A percentile compares a stretch with the other conserved stretches of the same genome.
Evolutionary conservation across 2,113 vertebrate species (phyloP).

Genomic region (Cynocephalus volans): DNA sequence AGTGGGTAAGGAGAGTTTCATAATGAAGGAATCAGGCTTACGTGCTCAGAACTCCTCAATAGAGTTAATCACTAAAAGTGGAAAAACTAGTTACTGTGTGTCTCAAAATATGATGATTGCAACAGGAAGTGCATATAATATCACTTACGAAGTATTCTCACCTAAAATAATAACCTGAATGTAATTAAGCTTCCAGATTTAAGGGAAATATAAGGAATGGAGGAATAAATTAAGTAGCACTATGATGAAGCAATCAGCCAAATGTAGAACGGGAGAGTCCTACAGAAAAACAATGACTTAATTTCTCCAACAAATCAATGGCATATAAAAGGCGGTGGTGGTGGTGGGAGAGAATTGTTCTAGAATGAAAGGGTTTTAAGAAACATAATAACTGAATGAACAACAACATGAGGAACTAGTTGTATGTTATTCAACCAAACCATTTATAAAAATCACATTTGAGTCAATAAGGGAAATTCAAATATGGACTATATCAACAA

Average conservation of each 20-base stretch:
- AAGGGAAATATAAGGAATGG: background rate
- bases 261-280: background rate
- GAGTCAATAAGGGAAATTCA: background rate
- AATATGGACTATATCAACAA: background rate
- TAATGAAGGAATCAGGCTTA: background rate
- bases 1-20: background rate
- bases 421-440: background rate
- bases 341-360: background rate
- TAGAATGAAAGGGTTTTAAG: background rate
- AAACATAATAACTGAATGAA: background rate
- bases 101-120: background rate
- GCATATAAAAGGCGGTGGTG: background rate
- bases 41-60: background rate
- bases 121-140: background rate
- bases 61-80: background rate
- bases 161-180: background rate
- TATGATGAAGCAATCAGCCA: background rate
- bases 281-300: background rate
- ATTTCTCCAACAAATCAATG: background rate
- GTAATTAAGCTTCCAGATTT: background rate
- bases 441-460: conserved; percentile 26
- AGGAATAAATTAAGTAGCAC: background rate
- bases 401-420: background rate
- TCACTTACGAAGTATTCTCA: background rate
- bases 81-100: background rate